Conservation (phyloP, 2,113 vertebrate species). For the Nannobrachium achirus region DNA sequence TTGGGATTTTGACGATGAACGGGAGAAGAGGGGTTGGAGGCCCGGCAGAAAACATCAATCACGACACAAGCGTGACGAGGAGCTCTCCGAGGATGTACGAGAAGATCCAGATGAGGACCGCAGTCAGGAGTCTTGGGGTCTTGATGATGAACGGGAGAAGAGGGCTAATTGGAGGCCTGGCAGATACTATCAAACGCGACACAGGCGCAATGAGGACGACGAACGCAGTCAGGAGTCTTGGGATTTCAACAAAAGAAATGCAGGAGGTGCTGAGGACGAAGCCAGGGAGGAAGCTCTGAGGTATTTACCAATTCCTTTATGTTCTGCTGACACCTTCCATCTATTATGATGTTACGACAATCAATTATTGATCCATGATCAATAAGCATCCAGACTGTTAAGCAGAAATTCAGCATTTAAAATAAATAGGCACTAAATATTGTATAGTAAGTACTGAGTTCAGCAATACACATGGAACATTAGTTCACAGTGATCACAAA, state of each 20-base stretch:
- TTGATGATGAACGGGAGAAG: constrained; percentile 27
- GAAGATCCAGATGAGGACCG: constrained; percentile 20
- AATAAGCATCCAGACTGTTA: not conserved
- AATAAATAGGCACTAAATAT: not conserved
- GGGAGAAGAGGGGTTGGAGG: constrained; percentile 14
- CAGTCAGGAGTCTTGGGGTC: constrained; percentile 34
- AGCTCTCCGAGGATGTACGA: constrained; percentile 21
- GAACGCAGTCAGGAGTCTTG: constrained; percentile 62
- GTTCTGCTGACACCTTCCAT: too few relatives aligned
- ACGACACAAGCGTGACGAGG: constrained; percentile 37
- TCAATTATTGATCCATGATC: not conserved
- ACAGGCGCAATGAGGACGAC: constrained; percentile 62
- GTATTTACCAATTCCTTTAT: constrained; percentile 34
- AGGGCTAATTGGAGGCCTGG: constrained; percentile 51
- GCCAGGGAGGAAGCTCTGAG: constrained; percentile 62
- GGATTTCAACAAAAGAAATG: constrained; percentile 52
- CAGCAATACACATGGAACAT: not conserved
- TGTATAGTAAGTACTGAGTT: not conserved
- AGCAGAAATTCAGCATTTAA: not conserved
- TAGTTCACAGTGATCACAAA: not conserved
- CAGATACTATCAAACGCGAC: constrained; percentile 48
- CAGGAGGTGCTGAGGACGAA: constrained; percentile 42
- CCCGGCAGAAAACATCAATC: constrained; percentile 12
- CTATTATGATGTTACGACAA: too few relatives aligned
- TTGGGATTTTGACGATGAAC: constrained; percentile 31